phyloP scores from a whole-genome alignment of 2,797 vertebrate genomes.

The Artibeus lituratus region DNA sequence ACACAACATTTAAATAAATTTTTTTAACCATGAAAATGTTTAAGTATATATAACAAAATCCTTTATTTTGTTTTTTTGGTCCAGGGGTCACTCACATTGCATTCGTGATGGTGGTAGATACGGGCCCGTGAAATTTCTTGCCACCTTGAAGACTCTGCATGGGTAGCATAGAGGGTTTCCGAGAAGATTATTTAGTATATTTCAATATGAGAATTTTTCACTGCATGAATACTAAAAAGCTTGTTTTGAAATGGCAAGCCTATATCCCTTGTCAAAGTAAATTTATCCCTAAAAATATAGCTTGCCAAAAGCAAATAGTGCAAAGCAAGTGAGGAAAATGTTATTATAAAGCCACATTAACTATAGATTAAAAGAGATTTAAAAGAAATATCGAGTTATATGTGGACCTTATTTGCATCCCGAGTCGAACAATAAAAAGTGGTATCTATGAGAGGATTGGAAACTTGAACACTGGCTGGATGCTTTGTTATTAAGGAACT shows the following conservation, averaged over 20 bases:
- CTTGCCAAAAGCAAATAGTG: not conserved
- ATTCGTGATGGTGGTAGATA: not conserved
- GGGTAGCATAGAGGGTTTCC: not conserved
- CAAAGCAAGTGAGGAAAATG: constrained; percentile 10
- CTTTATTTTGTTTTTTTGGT: not conserved
- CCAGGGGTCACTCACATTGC: not conserved
- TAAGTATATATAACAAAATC: not conserved
- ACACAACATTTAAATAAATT: constrained; percentile 21
- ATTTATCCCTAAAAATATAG: not conserved
- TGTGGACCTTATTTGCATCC: not conserved
- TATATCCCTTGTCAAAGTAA: not conserved
- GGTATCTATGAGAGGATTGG: not conserved
- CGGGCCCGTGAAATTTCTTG: not conserved
- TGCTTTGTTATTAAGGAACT: constrained; percentile 20
- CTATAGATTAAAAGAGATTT: constrained; percentile 32
- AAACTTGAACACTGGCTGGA: not conserved
- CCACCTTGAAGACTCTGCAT: not conserved
- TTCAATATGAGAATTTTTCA: not conserved
- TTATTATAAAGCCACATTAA: not conserved
- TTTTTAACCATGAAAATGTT: not conserved
- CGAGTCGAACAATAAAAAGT: not conserved
- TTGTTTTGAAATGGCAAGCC: not conserved
- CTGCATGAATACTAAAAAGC: constrained; percentile 1
- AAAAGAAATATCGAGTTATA: not conserved
- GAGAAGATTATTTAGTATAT: constrained; percentile 29